phyloP scores from a whole-genome alignment of 2,113 vertebrate genomes.

The Pelecanus crispus region DNA sequence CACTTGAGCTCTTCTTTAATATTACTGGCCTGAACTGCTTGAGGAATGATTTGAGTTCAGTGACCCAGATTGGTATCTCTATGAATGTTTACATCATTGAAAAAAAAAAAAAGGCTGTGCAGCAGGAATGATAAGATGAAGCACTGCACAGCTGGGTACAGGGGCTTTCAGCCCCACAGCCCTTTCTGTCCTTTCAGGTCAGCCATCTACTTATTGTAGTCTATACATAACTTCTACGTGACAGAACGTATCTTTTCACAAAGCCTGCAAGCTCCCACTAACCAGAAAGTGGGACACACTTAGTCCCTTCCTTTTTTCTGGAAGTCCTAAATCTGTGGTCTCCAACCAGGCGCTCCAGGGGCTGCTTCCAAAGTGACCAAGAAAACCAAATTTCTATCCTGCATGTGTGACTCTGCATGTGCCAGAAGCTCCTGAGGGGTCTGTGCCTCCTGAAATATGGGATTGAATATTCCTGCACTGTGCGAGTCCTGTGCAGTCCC shows the following conservation, averaged over 20 bases:
- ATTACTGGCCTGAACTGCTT: background rate
- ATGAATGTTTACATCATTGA: background rate
- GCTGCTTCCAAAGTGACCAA: background rate
- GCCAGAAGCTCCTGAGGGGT: background rate
- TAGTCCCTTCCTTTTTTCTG: background rate
- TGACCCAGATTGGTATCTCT: background rate
- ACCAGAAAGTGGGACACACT: background rate
- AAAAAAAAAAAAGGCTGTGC: background rate
- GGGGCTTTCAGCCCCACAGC: background rate
- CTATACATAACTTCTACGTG: fast-evolving
- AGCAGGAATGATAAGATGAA: background rate
- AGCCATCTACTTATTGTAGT: background rate
- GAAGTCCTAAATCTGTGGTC: background rate
- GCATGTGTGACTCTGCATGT: background rate
- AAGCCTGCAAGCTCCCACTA: background rate
- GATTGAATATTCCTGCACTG: background rate
- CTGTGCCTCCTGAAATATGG: background rate
- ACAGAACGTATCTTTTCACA: fast-evolving
- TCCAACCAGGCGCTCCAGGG: background rate
- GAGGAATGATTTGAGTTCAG: background rate
- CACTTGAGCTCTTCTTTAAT: background rate
- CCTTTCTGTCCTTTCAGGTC: background rate
- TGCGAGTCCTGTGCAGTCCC: background rate
- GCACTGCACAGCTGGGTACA: background rate
- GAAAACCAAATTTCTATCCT: background rate